Evolutionary conservation across 2,113 vertebrate species (phyloP).

Genomic region (Epinephelus lanceolatus): DNA sequence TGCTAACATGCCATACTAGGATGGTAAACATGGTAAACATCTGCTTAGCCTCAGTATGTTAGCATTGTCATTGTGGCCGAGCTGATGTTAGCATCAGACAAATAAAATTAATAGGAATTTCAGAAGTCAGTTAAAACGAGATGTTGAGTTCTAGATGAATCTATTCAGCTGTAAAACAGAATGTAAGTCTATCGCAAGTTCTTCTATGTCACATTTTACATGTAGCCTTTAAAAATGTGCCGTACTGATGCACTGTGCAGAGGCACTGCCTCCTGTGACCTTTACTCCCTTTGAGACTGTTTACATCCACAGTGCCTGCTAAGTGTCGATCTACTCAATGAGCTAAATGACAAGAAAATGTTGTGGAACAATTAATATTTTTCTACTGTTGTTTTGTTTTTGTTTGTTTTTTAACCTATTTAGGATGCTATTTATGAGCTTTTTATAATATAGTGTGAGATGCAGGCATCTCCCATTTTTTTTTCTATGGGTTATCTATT

Average conservation of each 20-base stretch:
- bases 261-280: slow-evolving; percentile 19
- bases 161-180: background rate
- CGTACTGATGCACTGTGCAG: slow-evolving; percentile 31
- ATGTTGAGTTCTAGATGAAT: background rate
- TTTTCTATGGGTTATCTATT: slow-evolving; percentile 34
- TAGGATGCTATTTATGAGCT: slow-evolving; percentile 73
- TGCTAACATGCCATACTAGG: background rate
- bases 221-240: slow-evolving; percentile 32
- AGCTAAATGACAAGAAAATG: slow-evolving; percentile 10
- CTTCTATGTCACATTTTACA: slow-evolving; percentile 7
- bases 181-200: slow-evolving; percentile 21
- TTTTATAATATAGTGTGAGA: slow-evolving; percentile 62
- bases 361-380: slow-evolving; percentile 34
- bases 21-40: background rate
- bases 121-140: background rate
- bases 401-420: slow-evolving; percentile 33
- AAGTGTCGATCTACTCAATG: slow-evolving; percentile 2
- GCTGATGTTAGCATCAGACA: background rate
- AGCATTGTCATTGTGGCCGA: background rate
- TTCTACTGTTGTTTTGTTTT: slow-evolving; percentile 52
- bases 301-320: slow-evolving; percentile 66
- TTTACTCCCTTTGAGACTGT: slow-evolving; percentile 56
- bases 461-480: slow-evolving; percentile 65
- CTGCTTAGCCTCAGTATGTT: background rate
- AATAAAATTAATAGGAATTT: background rate